A percentile compares a stretch with the other conserved stretches of the same genome.
These are phyloP conservation scores for Morelia viridis DNA, from an alignment of 2,797 vertebrate species.

Conservation along the genomic window DNA sequence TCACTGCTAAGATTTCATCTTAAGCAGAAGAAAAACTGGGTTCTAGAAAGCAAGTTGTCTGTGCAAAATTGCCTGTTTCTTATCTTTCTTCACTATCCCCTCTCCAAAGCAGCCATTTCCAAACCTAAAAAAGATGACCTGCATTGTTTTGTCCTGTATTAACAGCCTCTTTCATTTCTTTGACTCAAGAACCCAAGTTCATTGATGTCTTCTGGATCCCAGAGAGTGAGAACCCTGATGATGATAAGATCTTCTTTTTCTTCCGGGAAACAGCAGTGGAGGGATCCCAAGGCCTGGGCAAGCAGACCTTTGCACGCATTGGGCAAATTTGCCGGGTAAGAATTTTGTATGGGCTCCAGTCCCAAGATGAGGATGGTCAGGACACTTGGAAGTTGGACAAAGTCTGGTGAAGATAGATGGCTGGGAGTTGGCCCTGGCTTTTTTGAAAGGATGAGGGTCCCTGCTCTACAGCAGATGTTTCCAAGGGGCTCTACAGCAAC, in stretches of 20 bases:
- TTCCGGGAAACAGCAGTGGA: slow-evolving; percentile 94
- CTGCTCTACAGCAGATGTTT: neutral
- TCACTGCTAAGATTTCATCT: neutral
- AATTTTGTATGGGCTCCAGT: neutral
- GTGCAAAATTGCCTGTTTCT: too few species aligned
- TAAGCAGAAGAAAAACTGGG: neutral
- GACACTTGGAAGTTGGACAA: neutral
- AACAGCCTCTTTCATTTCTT: slow-evolving; percentile 20
- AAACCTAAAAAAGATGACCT: neutral
- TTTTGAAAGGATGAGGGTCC: neutral
- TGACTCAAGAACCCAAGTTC: slow-evolving; percentile 89
- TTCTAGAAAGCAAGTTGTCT: neutral
- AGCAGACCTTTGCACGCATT: slow-evolving; percentile 88
- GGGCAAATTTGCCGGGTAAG: slow-evolving; percentile 94
- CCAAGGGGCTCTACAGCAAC: neutral
- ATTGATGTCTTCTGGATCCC: slow-evolving; percentile 93
- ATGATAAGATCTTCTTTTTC: slow-evolving; percentile 99
- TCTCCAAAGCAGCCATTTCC: neutral
- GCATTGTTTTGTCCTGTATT: neutral
- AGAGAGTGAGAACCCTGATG: slow-evolving; percentile 93
- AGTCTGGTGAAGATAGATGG: neutral
- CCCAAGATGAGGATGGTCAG: neutral
- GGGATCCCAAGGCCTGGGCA: slow-evolving; percentile 83
- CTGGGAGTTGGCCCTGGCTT: neutral
- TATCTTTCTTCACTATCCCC: neutral